These are phyloP conservation scores for Syngnathus scovelli DNA, from an alignment of 2,113 vertebrate species.

Conservation along the genomic window DNA sequence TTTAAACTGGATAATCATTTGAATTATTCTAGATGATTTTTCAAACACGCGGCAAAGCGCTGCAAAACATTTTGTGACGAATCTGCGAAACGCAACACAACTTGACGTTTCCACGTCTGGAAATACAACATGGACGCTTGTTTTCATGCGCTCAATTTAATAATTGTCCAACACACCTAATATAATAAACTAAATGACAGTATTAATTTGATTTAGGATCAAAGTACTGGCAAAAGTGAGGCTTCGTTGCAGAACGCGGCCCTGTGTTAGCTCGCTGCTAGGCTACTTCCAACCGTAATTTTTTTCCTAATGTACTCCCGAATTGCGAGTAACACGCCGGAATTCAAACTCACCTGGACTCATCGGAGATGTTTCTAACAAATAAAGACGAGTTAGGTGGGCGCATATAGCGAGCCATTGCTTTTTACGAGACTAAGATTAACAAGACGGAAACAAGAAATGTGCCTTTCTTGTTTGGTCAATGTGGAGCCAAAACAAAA, in stretches of 20 bases:
- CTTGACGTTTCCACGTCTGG: not conserved
- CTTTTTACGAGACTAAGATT: not conserved
- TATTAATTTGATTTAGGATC: not conserved
- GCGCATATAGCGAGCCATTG: conserved; percentile 85
- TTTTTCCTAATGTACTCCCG: not conserved
- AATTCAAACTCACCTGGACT: conserved; percentile 81
- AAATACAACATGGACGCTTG: not conserved
- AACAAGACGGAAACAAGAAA: not conserved
- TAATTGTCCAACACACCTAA: not conserved
- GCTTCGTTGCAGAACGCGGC: not conserved
- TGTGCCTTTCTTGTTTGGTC: not conserved
- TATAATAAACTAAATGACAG: too few relatives aligned
- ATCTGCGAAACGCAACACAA: not conserved
- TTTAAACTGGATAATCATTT: not conserved
- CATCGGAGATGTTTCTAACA: conserved; percentile 92
- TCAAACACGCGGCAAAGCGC: not conserved
- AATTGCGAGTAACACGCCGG: not conserved
- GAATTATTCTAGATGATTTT: not conserved
- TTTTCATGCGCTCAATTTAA: not conserved
- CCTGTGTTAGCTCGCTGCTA: conserved; percentile 10
- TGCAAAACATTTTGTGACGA: not conserved
- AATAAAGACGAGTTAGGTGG: conserved; percentile 93
- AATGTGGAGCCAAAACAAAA: conserved; percentile 14
- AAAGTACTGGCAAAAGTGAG: not conserved
- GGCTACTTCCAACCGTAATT: conserved; percentile 31